phyloP scores from a whole-genome alignment of 2,888 invertebrate species.

The Dynastes maya region DNA sequence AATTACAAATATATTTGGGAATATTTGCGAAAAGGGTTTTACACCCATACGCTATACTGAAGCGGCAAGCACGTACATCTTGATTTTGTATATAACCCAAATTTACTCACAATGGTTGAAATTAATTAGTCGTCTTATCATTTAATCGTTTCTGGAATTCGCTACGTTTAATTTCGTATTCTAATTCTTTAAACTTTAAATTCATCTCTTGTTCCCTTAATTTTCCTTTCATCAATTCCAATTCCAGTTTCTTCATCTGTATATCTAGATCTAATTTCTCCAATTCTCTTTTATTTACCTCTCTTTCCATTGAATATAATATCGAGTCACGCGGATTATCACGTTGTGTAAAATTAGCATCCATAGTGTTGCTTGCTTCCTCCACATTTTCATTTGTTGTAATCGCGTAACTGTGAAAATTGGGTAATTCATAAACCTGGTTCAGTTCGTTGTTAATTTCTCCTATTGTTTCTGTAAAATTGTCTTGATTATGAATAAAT shows the following conservation, averaged over 20 bases:
- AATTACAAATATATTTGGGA: too few relatives aligned
- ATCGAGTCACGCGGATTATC: not conserved
- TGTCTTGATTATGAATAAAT: slow-evolving; percentile 12
- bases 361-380: not conserved
- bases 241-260: slow-evolving; percentile 43
- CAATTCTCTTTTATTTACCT: slow-evolving; percentile 41
- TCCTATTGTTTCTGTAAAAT: not conserved
- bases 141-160: not conserved
- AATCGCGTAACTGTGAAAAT: slow-evolving; percentile 1
- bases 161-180: slow-evolving; percentile 40
- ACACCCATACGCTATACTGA: too few relatives aligned
- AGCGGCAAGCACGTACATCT: too few relatives aligned
- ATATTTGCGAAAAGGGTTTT: too few relatives aligned
- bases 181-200: slow-evolving; percentile 43
- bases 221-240: slow-evolving; percentile 42
- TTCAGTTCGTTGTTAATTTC: not conserved
- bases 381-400: not conserved
- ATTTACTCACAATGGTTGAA: too few relatives aligned
- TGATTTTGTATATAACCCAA: too few relatives aligned
- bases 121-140: not conserved
- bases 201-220: slow-evolving; percentile 43
- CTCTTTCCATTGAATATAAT: slow-evolving; percentile 30
- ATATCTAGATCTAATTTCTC: slow-evolving; percentile 47
- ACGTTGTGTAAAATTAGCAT: not conserved
- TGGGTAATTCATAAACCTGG: not conserved